phyloP scores from a whole-genome alignment of 2,113 vertebrate genomes.

The Lates calcarifer region DNA sequence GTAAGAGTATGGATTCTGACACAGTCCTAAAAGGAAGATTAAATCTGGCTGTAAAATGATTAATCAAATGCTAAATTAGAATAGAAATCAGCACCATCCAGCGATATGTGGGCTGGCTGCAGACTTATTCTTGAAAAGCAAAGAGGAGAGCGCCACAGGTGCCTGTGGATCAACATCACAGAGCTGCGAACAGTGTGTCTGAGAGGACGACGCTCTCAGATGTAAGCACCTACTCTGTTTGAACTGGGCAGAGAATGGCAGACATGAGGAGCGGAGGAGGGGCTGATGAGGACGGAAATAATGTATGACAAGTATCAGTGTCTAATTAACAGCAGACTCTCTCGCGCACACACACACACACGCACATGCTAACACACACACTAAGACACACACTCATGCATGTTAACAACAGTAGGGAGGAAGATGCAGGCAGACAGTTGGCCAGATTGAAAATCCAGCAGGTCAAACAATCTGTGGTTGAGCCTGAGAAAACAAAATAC shows the following conservation, averaged over 20 bases:
- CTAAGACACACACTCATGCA: not conserved
- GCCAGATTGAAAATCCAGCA: not conserved
- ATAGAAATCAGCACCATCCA: not conserved
- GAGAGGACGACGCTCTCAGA: slow-evolving; percentile 8
- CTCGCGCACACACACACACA: not conserved
- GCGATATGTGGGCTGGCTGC: not conserved
- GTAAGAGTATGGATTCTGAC: not conserved
- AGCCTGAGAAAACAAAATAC: not conserved
- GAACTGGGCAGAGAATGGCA: not conserved
- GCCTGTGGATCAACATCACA: not conserved
- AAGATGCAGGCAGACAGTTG: slow-evolving; percentile 3
- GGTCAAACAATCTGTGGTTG: slow-evolving; percentile 21
- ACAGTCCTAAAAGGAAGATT: not conserved
- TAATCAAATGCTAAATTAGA: not conserved
- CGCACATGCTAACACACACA: not conserved
- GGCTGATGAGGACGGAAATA: slow-evolving; percentile 23
- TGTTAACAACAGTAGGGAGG: not conserved
- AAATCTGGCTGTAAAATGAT: not conserved
- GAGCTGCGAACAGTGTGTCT: not conserved
- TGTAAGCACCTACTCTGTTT: slow-evolving; percentile 29
- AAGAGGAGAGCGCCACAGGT: not conserved
- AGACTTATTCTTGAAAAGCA: not conserved
- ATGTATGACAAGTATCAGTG: slow-evolving; percentile 19
- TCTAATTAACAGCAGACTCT: slow-evolving; percentile 53
- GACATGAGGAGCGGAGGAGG: not conserved